Conservation (phyloP, 2,888 invertebrate genomes). For the Eurytoma adleriae region DNA sequence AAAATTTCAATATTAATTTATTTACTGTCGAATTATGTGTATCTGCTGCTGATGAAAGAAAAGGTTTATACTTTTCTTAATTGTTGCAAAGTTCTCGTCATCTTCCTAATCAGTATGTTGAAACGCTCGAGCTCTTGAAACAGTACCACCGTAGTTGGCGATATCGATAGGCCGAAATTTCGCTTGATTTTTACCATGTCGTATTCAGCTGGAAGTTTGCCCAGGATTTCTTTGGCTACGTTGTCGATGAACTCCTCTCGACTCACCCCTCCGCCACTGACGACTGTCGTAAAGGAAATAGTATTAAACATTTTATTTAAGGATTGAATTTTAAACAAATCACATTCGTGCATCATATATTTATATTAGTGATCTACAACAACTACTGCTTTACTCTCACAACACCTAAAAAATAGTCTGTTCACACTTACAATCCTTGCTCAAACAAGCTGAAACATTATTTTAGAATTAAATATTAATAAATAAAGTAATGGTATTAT, state of each 20-base stretch:
- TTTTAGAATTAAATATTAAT: slow-evolving; percentile 3
- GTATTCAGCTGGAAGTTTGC: slow-evolving; percentile 85
- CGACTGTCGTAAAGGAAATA: slow-evolving; percentile 77
- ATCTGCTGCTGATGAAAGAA: neutral
- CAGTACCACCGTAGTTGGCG: slow-evolving; percentile 90
- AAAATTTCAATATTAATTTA: neutral
- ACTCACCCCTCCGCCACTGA: slow-evolving; percentile 84
- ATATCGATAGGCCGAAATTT: slow-evolving; percentile 87
- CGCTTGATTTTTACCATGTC: slow-evolving; percentile 90
- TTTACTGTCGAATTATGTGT: neutral
- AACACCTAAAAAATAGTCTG: neutral
- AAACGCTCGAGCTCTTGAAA: slow-evolving; percentile 94
- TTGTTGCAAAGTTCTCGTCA: slow-evolving; percentile 84
- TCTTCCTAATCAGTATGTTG: slow-evolving; percentile 85
- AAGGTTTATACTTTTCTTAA: slow-evolving; percentile 79
- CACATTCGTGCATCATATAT: neutral
- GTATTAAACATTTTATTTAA: neutral
- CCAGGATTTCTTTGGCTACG: slow-evolving; percentile 87
- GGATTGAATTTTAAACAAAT: neutral
- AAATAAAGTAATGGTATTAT: too few species aligned
- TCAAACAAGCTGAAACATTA: slow-evolving; percentile 46
- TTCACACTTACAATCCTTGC: slow-evolving; percentile 44
- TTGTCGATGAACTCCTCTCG: slow-evolving; percentile 91
- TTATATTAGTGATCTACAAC: neutral
- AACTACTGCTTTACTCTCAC: slow-evolving; percentile 4